Percentiles rank a stretch among this genome's conserved stretches.
phyloP scores from a whole-genome alignment of 2,888 invertebrate genomes.

The Eledona agricola region DNA sequence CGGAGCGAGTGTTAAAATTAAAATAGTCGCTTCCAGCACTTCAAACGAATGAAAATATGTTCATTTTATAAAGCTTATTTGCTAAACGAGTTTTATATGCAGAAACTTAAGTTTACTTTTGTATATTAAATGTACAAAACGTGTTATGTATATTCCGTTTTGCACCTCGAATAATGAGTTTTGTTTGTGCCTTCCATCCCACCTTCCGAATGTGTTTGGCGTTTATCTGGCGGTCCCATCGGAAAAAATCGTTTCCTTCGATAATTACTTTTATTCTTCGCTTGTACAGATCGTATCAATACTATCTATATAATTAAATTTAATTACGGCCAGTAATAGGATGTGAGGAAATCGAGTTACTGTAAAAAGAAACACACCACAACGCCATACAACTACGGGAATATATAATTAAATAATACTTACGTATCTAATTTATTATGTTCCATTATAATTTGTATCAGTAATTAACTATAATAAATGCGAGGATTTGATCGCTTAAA shows the following conservation, averaged over 20 bases:
- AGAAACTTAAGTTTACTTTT: slow-evolving; percentile 50
- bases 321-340: slow-evolving; percentile 52
- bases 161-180: slow-evolving; percentile 40
- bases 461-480: slow-evolving; percentile 57
- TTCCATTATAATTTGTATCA: slow-evolving; percentile 60
- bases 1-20: slow-evolving; percentile 42
- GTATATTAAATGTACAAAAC: slow-evolving; percentile 51
- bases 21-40: slow-evolving; percentile 43
- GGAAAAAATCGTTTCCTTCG: slow-evolving; percentile 47
- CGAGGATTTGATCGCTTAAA: slow-evolving; percentile 51
- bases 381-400: slow-evolving; percentile 35
- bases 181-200: slow-evolving; percentile 7
- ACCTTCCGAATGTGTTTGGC: slow-evolving; percentile 15
- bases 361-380: slow-evolving; percentile 35
- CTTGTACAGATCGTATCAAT: slow-evolving; percentile 48
- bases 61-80: slow-evolving; percentile 52
- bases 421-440: slow-evolving; percentile 62
- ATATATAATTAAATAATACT: slow-evolving; percentile 62
- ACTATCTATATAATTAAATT: slow-evolving; percentile 54
- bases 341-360: slow-evolving; percentile 50
- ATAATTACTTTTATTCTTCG: slow-evolving; percentile 51
- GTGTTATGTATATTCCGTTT: slow-evolving; percentile 51
- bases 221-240: slow-evolving; percentile 33
- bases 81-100: slow-evolving; percentile 51
- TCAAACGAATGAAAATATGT: slow-evolving; percentile 52